These are phyloP conservation scores for Vanessa tameamea DNA, from an alignment of 1,140 invertebrate species.

Conservation along the genomic window DNA sequence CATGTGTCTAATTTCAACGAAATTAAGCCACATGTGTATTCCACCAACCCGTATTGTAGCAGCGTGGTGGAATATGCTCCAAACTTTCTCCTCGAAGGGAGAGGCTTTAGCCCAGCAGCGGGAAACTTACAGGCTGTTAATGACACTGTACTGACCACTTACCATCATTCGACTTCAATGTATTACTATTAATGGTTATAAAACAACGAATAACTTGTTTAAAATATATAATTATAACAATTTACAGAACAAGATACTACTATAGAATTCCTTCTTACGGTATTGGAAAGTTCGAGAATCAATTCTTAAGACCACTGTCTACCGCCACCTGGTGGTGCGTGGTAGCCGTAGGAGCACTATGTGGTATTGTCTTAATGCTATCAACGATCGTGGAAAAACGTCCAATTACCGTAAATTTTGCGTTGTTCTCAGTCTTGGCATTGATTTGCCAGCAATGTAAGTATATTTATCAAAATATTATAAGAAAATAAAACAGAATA, in stretches of 20 bases:
- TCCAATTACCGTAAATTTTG: conserved; percentile 47
- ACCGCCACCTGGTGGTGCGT: conserved; percentile 50
- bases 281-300: conserved; percentile 65
- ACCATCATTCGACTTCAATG: no score
- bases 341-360: conserved; percentile 43
- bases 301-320: conserved; percentile 61
- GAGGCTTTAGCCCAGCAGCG: no score
- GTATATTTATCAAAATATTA: conserved; percentile 23
- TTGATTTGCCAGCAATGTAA: conserved; percentile 69
- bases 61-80: no score
- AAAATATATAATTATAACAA: no score
- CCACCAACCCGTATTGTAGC: no score
- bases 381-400: conserved; percentile 49
- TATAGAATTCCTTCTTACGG: conserved; percentile 63
- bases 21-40: no score
- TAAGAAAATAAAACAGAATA: not conserved
- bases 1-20: no score
- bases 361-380: conserved; percentile 47
- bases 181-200: no score
- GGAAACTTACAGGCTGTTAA: no score
- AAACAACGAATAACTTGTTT: no score
- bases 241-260: conserved; percentile 60
- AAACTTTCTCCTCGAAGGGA: no score
- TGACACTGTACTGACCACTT: no score
- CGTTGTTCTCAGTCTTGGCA: conserved; percentile 61